Evolutionary conservation across 2,888 invertebrate genomes (phyloP).

Genomic region (Euplexia lucipara): DNA sequence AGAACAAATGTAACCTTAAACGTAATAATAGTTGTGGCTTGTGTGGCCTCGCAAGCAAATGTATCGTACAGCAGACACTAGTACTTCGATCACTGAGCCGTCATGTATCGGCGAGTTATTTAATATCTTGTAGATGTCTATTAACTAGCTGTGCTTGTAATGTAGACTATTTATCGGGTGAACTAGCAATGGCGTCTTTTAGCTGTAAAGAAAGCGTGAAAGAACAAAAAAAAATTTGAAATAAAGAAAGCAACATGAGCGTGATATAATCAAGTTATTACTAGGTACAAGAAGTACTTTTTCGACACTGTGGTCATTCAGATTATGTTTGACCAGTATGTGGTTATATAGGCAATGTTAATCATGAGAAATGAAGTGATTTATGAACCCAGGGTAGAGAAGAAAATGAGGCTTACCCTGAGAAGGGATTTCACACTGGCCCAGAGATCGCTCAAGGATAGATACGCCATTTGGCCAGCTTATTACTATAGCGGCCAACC

Average conservation of each 20-base stretch:
- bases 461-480: no score
- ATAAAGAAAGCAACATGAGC: neutral
- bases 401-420: no score
- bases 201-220: neutral
- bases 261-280: neutral
- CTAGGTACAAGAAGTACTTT: no score
- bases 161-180: constrained; percentile 69
- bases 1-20: neutral
- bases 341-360: no score
- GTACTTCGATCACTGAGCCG: constrained; percentile 89
- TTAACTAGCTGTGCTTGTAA: constrained; percentile 82
- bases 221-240: neutral
- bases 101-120: constrained; percentile 77
- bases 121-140: constrained; percentile 84
- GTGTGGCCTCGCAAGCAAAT: constrained; percentile 35
- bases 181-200: constrained; percentile 45
- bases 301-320: no score
- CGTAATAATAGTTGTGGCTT: neutral
- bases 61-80: constrained; percentile 45
- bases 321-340: no score
- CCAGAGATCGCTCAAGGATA: no score
- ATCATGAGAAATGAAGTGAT: no score
- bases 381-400: no score
- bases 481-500: no score
- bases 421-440: no score